phyloP scores from a whole-genome alignment of 2,113 vertebrate species.

The Prunella fulvescens region DNA sequence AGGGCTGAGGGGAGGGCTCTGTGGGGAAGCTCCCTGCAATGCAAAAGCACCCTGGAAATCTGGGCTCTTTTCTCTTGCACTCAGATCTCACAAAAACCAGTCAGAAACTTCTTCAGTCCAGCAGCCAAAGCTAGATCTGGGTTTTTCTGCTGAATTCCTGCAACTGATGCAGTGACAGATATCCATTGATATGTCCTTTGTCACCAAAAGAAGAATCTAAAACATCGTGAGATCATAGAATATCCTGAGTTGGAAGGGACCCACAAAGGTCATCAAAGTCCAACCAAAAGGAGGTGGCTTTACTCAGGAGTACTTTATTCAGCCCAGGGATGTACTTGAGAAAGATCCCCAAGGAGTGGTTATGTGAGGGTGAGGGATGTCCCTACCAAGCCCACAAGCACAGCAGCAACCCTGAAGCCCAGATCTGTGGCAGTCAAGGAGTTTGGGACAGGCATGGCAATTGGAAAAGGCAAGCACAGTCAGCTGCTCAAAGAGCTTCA shows the following conservation, averaged over 20 bases:
- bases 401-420: neutral
- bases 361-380: neutral
- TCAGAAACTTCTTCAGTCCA: neutral
- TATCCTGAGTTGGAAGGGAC: neutral
- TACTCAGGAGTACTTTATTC: neutral
- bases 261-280: neutral
- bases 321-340: neutral
- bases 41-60: neutral
- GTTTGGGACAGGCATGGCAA: neutral
- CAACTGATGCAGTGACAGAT: neutral
- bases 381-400: neutral
- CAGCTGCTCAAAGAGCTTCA: neutral
- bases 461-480: neutral
- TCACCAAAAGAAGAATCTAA: neutral
- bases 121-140: rapidly evolving
- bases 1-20: neutral
- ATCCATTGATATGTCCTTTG: neutral
- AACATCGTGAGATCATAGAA: neutral
- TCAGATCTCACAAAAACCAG: neutral
- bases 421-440: neutral
- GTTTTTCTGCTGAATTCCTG: neutral
- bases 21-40: neutral
- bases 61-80: neutral
- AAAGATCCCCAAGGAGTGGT: neutral
- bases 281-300: neutral